Evolutionary conservation across 1,140 invertebrate species (phyloP).

Genomic region (Phymorhynchus buccinoides): DNA sequence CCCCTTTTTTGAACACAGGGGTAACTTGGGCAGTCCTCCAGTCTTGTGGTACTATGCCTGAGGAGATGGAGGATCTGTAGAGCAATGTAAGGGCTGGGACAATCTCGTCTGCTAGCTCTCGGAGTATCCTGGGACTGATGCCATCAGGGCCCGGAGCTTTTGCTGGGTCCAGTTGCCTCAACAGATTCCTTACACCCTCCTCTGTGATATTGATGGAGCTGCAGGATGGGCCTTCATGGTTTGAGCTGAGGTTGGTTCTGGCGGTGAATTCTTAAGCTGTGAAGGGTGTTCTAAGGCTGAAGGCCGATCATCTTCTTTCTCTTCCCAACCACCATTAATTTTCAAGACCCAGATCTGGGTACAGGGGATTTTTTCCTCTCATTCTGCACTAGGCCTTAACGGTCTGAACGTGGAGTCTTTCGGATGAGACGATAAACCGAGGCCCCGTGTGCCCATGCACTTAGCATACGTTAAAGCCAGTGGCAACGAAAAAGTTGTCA

Average conservation of each 20-base stretch:
- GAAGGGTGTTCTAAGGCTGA: too few relatives aligned
- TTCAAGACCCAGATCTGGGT: too few relatives aligned
- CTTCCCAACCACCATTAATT: too few relatives aligned
- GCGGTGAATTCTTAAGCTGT: too few relatives aligned
- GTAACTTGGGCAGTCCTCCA: conserved; percentile 4
- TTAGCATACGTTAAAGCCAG: too few relatives aligned
- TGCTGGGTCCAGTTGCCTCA: not conserved
- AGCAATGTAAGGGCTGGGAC: not conserved
- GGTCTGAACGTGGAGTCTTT: too few relatives aligned
- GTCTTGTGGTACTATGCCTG: not conserved
- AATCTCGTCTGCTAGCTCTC: not conserved
- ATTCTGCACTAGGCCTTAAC: too few relatives aligned
- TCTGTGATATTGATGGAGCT: not conserved
- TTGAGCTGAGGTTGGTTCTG: not conserved
- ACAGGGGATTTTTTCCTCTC: too few relatives aligned
- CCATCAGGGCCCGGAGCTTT: conserved; percentile 9
- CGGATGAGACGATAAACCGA: too few relatives aligned
- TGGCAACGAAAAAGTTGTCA: too few relatives aligned
- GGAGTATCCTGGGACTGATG: not conserved
- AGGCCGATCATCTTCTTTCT: too few relatives aligned
- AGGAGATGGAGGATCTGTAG: not conserved
- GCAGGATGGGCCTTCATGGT: not conserved
- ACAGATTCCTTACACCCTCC: not conserved
- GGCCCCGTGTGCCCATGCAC: too few relatives aligned
- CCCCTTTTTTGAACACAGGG: not conserved